Base-by-base conservation (phyloP, 2,888 invertebrate genomes). In the Latrodectus hesperus region DNA sequence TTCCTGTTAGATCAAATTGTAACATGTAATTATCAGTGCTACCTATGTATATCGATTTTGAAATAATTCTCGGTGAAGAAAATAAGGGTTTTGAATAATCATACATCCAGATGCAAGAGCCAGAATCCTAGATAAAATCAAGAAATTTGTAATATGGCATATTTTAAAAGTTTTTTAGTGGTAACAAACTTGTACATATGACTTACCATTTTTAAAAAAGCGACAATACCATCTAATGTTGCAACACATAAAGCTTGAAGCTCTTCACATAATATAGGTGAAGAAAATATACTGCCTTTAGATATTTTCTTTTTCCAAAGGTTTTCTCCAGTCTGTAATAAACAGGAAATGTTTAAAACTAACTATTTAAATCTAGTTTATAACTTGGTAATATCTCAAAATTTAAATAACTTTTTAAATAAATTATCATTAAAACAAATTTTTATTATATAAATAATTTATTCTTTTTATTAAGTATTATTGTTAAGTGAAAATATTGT, bases 61-160 rank as follows among this genome's bases (percentile, higher is more conserved):
- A 64, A 17, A 90, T 87, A 16, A 90, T 53, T 90, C 90, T 93
- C 0, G 95, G 95, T 11, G 94, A 94, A 0, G 95, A 94, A 91
- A 96, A 95, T 49, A 96, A 92, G 0, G 96, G 95, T 90, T 94
- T 94, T 80, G 91, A 91, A 5, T 95, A 92, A 82, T 94, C 92
- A 70, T 93, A 93, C 38, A 92, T 93, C 96, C 96, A 96, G 53
- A 92, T 79, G 22, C 93, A 90, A 8, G 91, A 91, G 0, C 96
- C 94, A 14, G 92, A 92, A 65, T 92, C 91, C 90, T 94, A 90
- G 89, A 68, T 77, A 64, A 81, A 84, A 80, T 49, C 53, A 22
- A 60, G 10, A 16, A 16, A 10, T 60, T 12, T 9, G 60, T n/a
- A 14, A 10, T 11, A 38, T 6, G 2, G 38, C 38, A 38, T 38